Percentiles rank a stretch among this genome's conserved stretches.
Evolutionary conservation across 1,140 invertebrate genomes (phyloP).

Genomic region (Platyscapa corneri): DNA sequence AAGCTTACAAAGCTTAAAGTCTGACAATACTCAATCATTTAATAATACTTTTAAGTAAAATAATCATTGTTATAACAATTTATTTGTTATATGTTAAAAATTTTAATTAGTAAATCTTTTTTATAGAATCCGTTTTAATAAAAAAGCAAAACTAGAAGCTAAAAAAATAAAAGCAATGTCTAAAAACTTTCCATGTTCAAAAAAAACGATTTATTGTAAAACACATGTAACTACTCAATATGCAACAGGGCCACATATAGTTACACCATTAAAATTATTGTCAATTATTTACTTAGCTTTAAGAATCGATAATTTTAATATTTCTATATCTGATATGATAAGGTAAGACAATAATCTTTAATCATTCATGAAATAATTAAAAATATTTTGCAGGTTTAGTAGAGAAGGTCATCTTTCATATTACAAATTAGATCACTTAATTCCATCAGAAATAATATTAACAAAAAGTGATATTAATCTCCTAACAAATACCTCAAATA

Average conservation of each 20-base stretch:
- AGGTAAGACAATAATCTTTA: slow-evolving; percentile 62
- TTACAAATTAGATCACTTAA: slow-evolving; percentile 74
- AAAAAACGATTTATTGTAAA: slow-evolving; percentile 63
- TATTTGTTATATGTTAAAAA: slow-evolving; percentile 2
- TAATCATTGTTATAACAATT: background rate
- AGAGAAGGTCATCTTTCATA: slow-evolving; percentile 78
- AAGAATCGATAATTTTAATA: slow-evolving; percentile 75
- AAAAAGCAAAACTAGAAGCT: slow-evolving; percentile 63
- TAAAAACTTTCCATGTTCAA: slow-evolving; percentile 59
- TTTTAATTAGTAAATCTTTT: slow-evolving; percentile 28
- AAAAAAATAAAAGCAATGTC: slow-evolving; percentile 63
- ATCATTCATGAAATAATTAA: slow-evolving; percentile 28
- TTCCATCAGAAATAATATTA: slow-evolving; percentile 74
- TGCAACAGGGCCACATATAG: slow-evolving; percentile 63
- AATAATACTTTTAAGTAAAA: slow-evolving; percentile 51
- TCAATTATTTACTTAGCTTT: slow-evolving; percentile 76
- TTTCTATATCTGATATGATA: slow-evolving; percentile 77
- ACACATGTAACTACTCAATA: slow-evolving; percentile 64
- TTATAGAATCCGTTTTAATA: slow-evolving; percentile 66
- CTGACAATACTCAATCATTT: slow-evolving; percentile 54
- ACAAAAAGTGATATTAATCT: slow-evolving; percentile 59
- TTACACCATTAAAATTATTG: slow-evolving; percentile 72
- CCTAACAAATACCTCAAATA: slow-evolving; percentile 62
- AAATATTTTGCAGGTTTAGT: slow-evolving; percentile 66
- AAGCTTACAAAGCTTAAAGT: slow-evolving; percentile 65